Conservation (phyloP, 2,797 vertebrate genomes). For the Oreochromis grahami region DNA sequence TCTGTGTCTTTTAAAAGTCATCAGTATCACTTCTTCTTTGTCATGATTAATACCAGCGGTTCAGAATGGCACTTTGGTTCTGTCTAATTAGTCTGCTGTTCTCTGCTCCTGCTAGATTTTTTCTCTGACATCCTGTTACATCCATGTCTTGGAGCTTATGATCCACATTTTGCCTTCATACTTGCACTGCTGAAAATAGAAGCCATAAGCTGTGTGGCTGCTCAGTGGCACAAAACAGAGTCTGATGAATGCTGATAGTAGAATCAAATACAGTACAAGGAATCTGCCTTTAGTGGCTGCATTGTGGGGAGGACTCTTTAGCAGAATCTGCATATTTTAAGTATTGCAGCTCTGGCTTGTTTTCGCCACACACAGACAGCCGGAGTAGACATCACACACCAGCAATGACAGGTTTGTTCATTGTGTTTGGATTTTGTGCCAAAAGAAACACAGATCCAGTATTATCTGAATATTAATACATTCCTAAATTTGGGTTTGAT, state of each 20-base stretch:
- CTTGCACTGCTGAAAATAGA: conserved; percentile 38
- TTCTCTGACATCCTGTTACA: conserved; percentile 7
- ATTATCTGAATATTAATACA: neutral
- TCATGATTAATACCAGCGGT: neutral
- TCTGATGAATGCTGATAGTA: conserved; percentile 25
- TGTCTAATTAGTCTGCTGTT: neutral
- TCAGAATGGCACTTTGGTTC: neutral
- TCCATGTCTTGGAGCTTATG: neutral
- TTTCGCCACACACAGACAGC: neutral
- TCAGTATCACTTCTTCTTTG: neutral
- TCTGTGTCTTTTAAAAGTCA: neutral
- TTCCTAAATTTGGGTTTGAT: neutral
- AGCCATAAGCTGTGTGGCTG: conserved; percentile 17
- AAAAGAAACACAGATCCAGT: neutral
- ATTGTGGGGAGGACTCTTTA: neutral
- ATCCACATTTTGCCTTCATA: conserved; percentile 21
- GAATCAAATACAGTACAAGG: neutral
- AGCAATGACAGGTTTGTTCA: neutral
- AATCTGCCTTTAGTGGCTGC: neutral
- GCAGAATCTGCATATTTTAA: neutral
- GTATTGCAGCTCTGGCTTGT: neutral
- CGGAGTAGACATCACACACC: neutral
- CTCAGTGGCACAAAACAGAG: conserved; percentile 15
- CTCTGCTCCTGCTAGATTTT: neutral
- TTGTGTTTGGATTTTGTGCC: neutral